These are phyloP conservation scores for Melanotaenia duboulayi DNA, from an alignment of 2,113 vertebrate species.

Conservation along the genomic window DNA sequence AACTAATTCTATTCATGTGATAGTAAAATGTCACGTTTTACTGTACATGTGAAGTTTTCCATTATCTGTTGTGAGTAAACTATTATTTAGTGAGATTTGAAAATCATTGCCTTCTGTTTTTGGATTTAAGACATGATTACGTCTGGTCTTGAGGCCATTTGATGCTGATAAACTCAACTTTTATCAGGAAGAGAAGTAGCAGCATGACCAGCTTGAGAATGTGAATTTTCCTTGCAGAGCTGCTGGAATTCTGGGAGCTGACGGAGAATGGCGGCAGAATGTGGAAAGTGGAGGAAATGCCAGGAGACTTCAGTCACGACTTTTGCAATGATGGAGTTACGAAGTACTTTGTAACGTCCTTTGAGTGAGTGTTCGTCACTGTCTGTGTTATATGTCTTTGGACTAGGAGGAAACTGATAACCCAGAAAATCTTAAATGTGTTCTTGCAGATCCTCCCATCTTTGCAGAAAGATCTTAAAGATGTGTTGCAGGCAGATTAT, in stretches of 20 bases:
- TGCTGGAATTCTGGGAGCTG: conserved; percentile 81
- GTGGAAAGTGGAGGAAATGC: conserved; percentile 83
- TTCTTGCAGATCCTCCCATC: too few relatives aligned
- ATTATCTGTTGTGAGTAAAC: too few relatives aligned
- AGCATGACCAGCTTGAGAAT: background rate
- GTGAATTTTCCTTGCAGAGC: conserved; percentile 63
- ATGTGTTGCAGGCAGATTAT: too few relatives aligned
- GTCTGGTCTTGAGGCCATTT: background rate
- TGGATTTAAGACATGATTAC: background rate
- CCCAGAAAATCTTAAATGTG: too few relatives aligned
- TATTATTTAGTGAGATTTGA: too few relatives aligned
- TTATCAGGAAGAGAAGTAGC: background rate
- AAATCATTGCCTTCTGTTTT: too few relatives aligned
- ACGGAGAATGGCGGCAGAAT: conserved; percentile 77
- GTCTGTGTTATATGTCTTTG: background rate
- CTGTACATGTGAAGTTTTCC: too few relatives aligned
- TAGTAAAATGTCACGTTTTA: too few relatives aligned
- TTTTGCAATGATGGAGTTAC: conserved; percentile 56
- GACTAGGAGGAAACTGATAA: too few relatives aligned
- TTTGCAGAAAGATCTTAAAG: too few relatives aligned
- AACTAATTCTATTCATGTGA: too few relatives aligned
- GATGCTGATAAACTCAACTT: background rate
- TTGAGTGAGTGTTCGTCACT: conserved; percentile 70
- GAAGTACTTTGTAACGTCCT: conserved; percentile 82
- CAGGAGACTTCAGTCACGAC: conserved; percentile 74